Evolutionary conservation across 2,888 invertebrate species (phyloP).

Genomic region (Acleris cristana): DNA sequence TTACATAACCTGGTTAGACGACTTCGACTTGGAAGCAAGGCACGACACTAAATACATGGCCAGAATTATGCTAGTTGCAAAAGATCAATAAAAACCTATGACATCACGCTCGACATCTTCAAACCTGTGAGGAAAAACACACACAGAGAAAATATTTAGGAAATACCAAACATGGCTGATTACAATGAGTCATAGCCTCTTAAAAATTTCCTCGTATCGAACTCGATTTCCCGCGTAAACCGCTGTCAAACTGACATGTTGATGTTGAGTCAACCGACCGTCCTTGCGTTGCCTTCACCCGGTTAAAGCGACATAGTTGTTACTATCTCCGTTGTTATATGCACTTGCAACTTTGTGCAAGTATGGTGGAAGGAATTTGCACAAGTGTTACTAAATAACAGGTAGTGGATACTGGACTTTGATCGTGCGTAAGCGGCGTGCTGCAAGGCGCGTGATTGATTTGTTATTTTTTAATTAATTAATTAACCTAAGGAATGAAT

Average conservation of each 20-base stretch:
- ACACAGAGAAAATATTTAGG: constrained; percentile 2
- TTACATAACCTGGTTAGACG: too few species aligned
- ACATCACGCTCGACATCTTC: not conserved
- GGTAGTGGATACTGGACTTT: constrained; percentile 32
- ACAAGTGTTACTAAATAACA: constrained; percentile 33
- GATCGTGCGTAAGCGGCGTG: constrained; percentile 21
- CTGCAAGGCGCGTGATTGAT: constrained; percentile 12
- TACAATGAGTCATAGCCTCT: constrained; percentile 22
- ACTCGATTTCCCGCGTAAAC: constrained; percentile 35
- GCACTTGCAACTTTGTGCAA: constrained; percentile 11
- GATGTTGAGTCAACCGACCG: constrained; percentile 52
- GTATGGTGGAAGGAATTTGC: constrained; percentile 16
- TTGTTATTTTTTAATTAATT: constrained; percentile 15
- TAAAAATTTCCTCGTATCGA: constrained; percentile 17
- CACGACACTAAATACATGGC: too few species aligned
- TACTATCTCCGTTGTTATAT: constrained; percentile 7
- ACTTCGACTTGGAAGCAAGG: too few species aligned
- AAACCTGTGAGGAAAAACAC: not conserved
- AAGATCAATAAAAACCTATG: not conserved
- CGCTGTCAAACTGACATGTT: constrained; percentile 28
- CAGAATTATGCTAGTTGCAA: not conserved
- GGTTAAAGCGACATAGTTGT: constrained; percentile 20
- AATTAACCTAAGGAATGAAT: not conserved
- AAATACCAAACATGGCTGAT: constrained; percentile 3
- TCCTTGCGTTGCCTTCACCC: constrained; percentile 6